These are phyloP conservation scores for Aleiodes sp. DNA, from an alignment of 1,140 invertebrate species.

Conservation along the genomic window DNA sequence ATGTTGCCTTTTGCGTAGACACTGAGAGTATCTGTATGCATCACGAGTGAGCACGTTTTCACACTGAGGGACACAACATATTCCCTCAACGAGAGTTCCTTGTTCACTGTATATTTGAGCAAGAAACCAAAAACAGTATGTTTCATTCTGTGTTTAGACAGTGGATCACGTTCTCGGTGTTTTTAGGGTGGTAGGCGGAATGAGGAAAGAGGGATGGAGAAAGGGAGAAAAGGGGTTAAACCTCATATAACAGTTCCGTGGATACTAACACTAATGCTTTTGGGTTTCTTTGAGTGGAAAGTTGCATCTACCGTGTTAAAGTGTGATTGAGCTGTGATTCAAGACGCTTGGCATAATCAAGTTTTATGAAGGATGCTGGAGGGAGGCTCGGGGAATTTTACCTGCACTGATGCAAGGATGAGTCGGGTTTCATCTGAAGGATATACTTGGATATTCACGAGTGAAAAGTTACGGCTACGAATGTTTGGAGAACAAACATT, in stretches of 20 bases:
- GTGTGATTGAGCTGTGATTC: conserved; percentile 11
- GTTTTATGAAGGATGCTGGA: not conserved
- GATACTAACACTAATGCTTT: conserved; percentile 8
- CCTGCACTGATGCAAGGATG: not conserved
- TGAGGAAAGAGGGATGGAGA: not conserved
- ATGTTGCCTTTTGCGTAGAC: not conserved
- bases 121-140: not conserved
- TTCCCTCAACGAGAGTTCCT: not conserved
- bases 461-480: not conserved
- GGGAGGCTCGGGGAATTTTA: not conserved
- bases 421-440: not conserved
- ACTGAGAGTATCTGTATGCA: not conserved
- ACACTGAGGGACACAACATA: not conserved
- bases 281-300: conserved; percentile 13
- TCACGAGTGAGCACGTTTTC: not conserved
- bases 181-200: not conserved
- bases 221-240: not conserved
- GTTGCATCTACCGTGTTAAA: not conserved
- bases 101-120: not conserved
- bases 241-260: not conserved
- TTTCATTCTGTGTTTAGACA: not conserved
- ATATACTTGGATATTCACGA: conserved; percentile 5
- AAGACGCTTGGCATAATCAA: not conserved
- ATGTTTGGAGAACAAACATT: not conserved
- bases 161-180: not conserved